Evolutionary conservation across 2,888 invertebrate species (phyloP), one percentile per base, ranked within the genome.

Genomic region (Pseudococcus longispinus): DNA sequence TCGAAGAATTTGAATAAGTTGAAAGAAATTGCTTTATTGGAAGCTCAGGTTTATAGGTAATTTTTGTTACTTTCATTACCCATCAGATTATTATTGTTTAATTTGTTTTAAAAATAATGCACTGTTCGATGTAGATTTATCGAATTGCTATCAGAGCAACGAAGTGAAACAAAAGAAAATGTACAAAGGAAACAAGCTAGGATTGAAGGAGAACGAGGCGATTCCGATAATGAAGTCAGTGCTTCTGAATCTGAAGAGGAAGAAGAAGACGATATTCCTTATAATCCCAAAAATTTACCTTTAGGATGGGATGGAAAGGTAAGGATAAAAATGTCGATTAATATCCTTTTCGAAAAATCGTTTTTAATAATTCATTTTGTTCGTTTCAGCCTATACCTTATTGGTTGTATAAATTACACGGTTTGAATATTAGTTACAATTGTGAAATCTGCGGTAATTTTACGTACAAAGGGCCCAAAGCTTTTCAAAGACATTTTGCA

Each of bases 361-460:
- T 8, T 37, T 37, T 37, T 37, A 37, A 1, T 1, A 55, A 51
- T 29, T 1, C 9, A 46, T 13, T 46, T 46, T 37, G 37, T 37
- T 37, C 9, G 87, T 88, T 91, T 9, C 15, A 86, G 91, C 95
- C 95, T 0, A 95, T 95, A 89, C 98, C 99, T 0, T 99, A 99
- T 91, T 99, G 99, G 99, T 91, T 99, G 87, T 99, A 99, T 92
- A 99, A 99, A 91, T 92, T 99, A 8, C 99, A 99, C 90, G 99
- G 99, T 0, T 92, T 99, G 13, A 99, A 99, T 91, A 98, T 99
- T 88, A 98, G 97, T 90, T 99, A 99, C 91, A 97, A 96, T 88
- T 99, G 99, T 91, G 99, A 99, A 91, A 99, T 99, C 89, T 99
- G 99, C 91, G 99, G 99, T 32, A 99, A 99, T 92, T 98, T 96